Evolutionary conservation across 2,113 vertebrate genomes (phyloP).

Genomic region (Ploceus nigricollis): DNA sequence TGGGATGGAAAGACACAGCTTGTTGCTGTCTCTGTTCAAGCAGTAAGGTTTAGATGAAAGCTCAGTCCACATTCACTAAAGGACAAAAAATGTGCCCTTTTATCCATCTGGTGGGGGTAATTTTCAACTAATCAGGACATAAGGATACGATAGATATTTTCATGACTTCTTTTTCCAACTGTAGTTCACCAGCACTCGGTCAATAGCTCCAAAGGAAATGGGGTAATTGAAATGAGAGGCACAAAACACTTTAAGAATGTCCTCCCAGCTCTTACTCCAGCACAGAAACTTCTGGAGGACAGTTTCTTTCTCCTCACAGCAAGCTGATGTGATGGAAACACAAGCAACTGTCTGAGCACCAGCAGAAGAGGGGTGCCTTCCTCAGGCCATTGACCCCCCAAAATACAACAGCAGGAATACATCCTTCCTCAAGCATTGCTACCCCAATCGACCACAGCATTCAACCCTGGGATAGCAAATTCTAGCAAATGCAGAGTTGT

Average conservation of each 20-base stretch:
- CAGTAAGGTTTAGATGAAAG: not conserved
- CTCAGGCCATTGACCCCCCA: not conserved
- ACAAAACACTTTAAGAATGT: not conserved
- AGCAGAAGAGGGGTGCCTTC: not conserved
- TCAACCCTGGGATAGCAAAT: not conserved
- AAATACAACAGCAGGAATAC: not conserved
- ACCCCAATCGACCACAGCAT: not conserved
- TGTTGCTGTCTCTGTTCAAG: not conserved
- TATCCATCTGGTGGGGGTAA: not conserved
- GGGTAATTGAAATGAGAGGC: not conserved
- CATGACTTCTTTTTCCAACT: not conserved
- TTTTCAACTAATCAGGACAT: not conserved
- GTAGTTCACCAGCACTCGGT: not conserved
- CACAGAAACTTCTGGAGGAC: not conserved
- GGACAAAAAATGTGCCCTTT: not conserved
- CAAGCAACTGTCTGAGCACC: not conserved
- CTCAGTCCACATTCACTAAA: accelerated
- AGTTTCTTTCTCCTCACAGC: not conserved
- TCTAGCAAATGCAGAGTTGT: not conserved
- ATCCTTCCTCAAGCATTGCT: not conserved
- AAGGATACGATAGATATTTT: not conserved
- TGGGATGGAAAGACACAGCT: not conserved
- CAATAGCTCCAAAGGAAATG: not conserved
- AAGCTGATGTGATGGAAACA: not conserved
- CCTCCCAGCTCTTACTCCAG: not conserved